These are phyloP conservation scores for Polia nebulosa DNA, from an alignment of 2,888 invertebrate genomes.

Conservation along the genomic window DNA sequence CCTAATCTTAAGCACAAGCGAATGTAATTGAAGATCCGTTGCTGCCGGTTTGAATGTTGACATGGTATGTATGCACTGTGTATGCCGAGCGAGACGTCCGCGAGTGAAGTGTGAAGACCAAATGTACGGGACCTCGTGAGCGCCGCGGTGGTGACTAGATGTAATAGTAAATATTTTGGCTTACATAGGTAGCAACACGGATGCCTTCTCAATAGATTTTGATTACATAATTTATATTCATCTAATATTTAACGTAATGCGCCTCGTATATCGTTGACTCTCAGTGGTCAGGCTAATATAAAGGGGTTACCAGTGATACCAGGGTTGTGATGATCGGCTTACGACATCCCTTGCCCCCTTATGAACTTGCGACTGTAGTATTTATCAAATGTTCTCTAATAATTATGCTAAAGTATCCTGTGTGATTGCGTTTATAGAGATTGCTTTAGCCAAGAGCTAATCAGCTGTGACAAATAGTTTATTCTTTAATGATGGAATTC, in stretches of 20 bases:
- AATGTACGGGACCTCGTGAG: constrained; percentile 33
- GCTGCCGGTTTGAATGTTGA: background rate
- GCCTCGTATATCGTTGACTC: constrained; percentile 29
- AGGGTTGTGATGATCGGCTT: constrained; percentile 51
- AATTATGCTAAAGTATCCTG: constrained; percentile 41
- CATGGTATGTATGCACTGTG: background rate
- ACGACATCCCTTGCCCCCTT: constrained; percentile 34
- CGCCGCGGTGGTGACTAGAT: constrained; percentile 52
- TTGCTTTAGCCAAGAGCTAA: constrained; percentile 52
- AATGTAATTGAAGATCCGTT: background rate
- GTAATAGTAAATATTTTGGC: constrained; percentile 60
- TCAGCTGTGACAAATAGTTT: constrained; percentile 45
- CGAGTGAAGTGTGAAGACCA: constrained; percentile 24
- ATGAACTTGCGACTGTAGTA: constrained; percentile 22
- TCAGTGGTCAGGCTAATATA: constrained; percentile 14
- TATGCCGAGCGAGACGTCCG: background rate
- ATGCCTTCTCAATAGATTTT: constrained; percentile 57
- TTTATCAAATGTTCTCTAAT: constrained; percentile 34
- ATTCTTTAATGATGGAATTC: constrained; percentile 17
- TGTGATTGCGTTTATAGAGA: constrained; percentile 48
- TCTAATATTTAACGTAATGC: constrained; percentile 33
- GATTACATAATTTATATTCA: constrained; percentile 57
- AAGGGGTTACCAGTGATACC: constrained; percentile 37
- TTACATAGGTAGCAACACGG: constrained; percentile 62
- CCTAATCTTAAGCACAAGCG: background rate